Conservation (phyloP, 2,113 vertebrate genomes). For the Aegithalos caudatus region DNA sequence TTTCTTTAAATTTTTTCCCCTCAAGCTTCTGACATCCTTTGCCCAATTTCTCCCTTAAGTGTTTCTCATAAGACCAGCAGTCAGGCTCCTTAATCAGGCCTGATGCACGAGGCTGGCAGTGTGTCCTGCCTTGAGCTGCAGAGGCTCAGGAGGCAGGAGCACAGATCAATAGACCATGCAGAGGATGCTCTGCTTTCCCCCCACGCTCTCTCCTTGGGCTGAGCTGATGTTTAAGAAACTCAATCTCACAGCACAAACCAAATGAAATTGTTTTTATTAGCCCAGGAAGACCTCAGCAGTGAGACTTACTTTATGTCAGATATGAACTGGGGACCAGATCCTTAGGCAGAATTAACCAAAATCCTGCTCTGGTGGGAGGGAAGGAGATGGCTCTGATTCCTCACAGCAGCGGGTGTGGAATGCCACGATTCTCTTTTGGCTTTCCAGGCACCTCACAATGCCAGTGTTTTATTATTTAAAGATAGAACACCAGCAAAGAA, state of each 20-base stretch:
- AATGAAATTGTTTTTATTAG: neutral
- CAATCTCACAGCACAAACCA: neutral
- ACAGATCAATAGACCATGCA: neutral
- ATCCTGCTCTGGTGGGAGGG: neutral
- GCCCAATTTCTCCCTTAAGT: neutral
- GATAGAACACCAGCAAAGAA: neutral
- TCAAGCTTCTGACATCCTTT: neutral
- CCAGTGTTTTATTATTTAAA: neutral
- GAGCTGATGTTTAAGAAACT: neutral
- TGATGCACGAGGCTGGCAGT: neutral
- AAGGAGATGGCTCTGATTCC: neutral
- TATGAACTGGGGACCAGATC: neutral
- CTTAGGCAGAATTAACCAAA: neutral
- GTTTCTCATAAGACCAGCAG: neutral
- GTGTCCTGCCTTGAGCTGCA: neutral
- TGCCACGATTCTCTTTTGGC: neutral
- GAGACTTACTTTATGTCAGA: neutral
- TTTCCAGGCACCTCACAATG: neutral
- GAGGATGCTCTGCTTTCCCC: neutral
- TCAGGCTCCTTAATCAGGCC: neutral
- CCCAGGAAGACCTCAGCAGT: neutral
- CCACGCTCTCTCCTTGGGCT: accelerated
- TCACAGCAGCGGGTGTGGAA: neutral
- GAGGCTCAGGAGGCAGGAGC: neutral
- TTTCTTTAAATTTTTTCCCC: neutral